Conservation (phyloP, 2,888 invertebrate genomes). For the Metallyticus violacea region DNA sequence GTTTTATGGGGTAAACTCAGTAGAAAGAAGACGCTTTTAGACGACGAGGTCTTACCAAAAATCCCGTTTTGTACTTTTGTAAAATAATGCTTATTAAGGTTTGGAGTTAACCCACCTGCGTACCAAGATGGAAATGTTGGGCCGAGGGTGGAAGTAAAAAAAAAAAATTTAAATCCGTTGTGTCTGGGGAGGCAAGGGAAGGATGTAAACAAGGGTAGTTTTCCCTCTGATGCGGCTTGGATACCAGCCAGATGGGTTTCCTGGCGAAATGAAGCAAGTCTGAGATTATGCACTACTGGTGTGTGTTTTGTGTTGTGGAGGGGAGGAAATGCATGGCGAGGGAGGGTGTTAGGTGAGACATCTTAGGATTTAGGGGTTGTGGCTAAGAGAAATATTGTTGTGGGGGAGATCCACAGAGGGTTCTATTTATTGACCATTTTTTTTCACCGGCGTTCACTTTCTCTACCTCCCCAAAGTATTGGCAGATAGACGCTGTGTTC, state of each 20-base stretch:
- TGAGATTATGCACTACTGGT: not conserved
- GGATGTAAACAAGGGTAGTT: not conserved
- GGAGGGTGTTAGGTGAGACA: not conserved
- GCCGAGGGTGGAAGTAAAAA: not conserved
- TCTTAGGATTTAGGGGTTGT: not conserved
- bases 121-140: too few species aligned
- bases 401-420: constrained; percentile 11
- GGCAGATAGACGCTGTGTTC: not conserved
- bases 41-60: not conserved
- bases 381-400: constrained; percentile 18
- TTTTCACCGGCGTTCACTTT: not conserved
- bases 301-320: too few species aligned
- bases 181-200: too few species aligned
- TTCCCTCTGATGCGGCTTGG: not conserved
- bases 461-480: not conserved
- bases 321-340: too few species aligned
- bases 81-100: not conserved
- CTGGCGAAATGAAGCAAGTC: not conserved
- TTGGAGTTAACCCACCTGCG: not conserved
- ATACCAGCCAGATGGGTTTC: not conserved
- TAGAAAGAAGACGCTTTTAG: too few species aligned
- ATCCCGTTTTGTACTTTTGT: not conserved
- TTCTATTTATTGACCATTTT: constrained; percentile 30
- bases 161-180: not conserved
- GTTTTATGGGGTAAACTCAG: too few species aligned